Evolutionary conservation across 1,140 invertebrate species (phyloP).

Genomic region (Formica selysi): DNA sequence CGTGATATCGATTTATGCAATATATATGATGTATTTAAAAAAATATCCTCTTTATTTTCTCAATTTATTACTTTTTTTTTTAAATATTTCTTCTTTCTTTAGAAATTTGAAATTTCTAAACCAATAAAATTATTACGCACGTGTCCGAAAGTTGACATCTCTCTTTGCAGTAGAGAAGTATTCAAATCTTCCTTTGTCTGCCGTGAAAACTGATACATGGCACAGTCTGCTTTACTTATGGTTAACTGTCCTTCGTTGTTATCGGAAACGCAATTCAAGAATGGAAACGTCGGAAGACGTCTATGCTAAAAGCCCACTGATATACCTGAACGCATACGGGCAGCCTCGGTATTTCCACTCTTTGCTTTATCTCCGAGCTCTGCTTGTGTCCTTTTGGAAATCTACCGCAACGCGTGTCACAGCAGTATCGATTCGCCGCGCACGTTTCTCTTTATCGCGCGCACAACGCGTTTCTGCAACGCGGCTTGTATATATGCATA

Average conservation of each 20-base stretch:
- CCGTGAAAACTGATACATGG: background rate
- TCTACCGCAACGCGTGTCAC: constrained; percentile 29
- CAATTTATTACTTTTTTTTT: too few relatives aligned
- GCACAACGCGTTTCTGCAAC: constrained; percentile 12
- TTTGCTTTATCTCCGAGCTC: constrained; percentile 24
- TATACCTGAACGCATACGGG: background rate
- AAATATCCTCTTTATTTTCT: too few relatives aligned
- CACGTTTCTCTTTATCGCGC: constrained; percentile 55
- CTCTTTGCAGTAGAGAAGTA: background rate
- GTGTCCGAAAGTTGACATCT: too few relatives aligned
- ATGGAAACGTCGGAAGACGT: background rate
- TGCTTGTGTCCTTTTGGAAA: constrained; percentile 39
- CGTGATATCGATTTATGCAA: too few relatives aligned
- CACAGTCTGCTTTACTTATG: background rate
- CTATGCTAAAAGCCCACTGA: background rate
- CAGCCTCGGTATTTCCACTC: constrained; percentile 24
- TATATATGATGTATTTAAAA: too few relatives aligned
- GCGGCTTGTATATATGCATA: background rate
- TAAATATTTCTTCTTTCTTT: too few relatives aligned
- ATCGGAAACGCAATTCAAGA: constrained; percentile 15
- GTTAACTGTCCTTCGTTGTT: background rate
- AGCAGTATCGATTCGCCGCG: constrained; percentile 48
- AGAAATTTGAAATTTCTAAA: too few relatives aligned
- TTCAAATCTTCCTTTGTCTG: background rate
- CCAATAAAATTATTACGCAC: too few relatives aligned